Percentiles rank a stretch among this genome's conserved stretches.
These are phyloP conservation scores for Carcina quercana DNA, from an alignment of 2,888 invertebrate species.

Conservation along the genomic window DNA sequence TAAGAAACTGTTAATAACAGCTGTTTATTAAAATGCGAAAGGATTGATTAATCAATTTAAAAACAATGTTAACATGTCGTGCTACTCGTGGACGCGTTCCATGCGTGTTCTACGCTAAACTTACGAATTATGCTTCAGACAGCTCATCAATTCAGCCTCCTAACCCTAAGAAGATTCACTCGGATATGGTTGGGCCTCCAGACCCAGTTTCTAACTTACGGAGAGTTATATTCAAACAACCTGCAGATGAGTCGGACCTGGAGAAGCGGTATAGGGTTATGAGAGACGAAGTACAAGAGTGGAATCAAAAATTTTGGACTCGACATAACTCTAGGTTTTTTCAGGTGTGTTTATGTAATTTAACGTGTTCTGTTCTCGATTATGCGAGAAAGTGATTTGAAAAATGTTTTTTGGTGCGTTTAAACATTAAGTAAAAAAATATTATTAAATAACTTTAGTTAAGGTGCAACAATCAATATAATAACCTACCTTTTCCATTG, in stretches of 20 bases:
- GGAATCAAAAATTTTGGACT: conserved; percentile 91
- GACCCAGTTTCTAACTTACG: conserved; percentile 87
- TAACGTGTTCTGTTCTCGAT: too few relatives aligned
- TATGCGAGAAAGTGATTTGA: conserved; percentile 2
- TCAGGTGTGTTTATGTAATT: conserved; percentile 44
- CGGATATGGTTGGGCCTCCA: conserved; percentile 85
- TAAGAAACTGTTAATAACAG: too few relatives aligned
- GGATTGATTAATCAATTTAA: too few relatives aligned
- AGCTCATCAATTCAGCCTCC: conserved; percentile 47
- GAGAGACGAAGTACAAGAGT: conserved; percentile 81
- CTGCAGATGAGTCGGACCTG: conserved; percentile 77
- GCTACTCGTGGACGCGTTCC: not conserved
- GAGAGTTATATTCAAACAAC: conserved; percentile 78
- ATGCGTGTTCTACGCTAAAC: not conserved
- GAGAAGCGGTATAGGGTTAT: conserved; percentile 78
- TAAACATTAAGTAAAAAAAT: not conserved
- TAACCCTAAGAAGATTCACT: conserved; percentile 49
- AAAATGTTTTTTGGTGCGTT: conserved; percentile 1
- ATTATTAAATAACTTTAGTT: too few relatives aligned
- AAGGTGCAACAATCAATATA: too few relatives aligned
- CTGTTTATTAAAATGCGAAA: too few relatives aligned
- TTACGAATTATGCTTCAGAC: conserved; percentile 36
- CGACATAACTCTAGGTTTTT: conserved; percentile 85
- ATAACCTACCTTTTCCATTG: too few relatives aligned
- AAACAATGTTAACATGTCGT: too few relatives aligned